Base-by-base conservation (phyloP, 1,140 invertebrate species). In the Megathymus violae region DNA sequence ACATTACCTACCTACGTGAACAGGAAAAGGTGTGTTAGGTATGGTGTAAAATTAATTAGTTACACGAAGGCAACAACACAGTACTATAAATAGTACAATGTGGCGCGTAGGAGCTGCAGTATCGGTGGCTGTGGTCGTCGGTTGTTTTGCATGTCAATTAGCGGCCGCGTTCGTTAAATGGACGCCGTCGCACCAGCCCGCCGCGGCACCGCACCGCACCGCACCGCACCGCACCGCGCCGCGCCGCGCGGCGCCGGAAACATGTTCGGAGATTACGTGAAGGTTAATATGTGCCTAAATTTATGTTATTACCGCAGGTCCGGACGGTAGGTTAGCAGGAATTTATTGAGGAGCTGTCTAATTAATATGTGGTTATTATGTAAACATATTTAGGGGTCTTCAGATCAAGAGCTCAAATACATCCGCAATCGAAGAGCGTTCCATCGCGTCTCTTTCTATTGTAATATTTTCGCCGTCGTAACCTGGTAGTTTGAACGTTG, bases 111-210 rank as follows among this genome's bases (percentile, higher is more conserved):
- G 48, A 64, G 60, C 66, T 66, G 67, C 61, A 73, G 70, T 72
- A 72, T 74, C 69, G 74, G 62, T 72, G 71, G 75, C 74, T 79
- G 78, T 65, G 76, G 78, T 79, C 70, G 62, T 67, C 58, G 65
- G 71, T 70, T 79, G 69, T 69, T 80, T 78, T 82, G 77, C 71
- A 73, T 76, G 75, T 80, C 78, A 83, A 83, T 83, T 83, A 83
- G 80, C 71, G 71, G n/a, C n/a, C n/a, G 71, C 61, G 41, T 65
- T 67, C 64, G 62, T 62, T 64, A 63, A 63, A 69, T 69, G 66
- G 51, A 50, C 62, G 56, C 62, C 47, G 19, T 22, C 19, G 19
- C 19, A 5, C 19, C 19, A 5, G n/a, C n/a, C n/a, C n/a, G n/a
- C n/a, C n/a, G n/a, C n/a, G n/a, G n/a, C n/a, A n/a, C n/a, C n/a